Evolutionary conservation across 2,888 invertebrate genomes (phyloP).

Genomic region (Gandaritis pyraliata): DNA sequence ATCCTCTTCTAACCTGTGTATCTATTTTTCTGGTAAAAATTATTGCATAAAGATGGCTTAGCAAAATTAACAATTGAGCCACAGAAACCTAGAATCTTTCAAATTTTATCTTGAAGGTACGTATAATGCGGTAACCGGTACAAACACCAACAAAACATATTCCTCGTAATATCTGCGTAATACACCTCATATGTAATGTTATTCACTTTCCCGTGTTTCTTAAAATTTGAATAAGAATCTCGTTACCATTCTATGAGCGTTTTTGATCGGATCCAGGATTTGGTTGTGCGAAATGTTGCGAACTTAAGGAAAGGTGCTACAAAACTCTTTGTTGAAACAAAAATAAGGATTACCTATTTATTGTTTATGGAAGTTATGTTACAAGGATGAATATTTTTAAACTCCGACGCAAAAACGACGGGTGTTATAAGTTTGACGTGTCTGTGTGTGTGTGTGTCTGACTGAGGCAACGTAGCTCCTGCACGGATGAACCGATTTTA

Average conservation of each 20-base stretch:
- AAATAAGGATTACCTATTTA: no score
- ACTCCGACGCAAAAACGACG: no score
- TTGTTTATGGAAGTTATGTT: no score
- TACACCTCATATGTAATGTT: slow-evolving; percentile 44
- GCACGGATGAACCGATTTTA: no score
- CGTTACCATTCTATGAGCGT: slow-evolving; percentile 59
- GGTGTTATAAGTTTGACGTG: no score
- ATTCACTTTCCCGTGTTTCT: slow-evolving; percentile 66
- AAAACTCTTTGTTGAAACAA: not conserved
- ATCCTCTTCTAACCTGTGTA: no score
- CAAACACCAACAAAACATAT: slow-evolving; percentile 22
- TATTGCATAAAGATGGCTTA: no score
- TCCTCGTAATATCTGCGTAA: slow-evolving; percentile 41
- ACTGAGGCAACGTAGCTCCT: no score
- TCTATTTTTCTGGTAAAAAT: no score
- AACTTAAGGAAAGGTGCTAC: slow-evolving; percentile 39
- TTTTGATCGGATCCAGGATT: slow-evolving; percentile 48
- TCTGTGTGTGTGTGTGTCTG: no score
- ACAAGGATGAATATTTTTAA: no score
- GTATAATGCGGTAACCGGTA: slow-evolving; percentile 21
- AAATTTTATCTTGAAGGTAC: slow-evolving; percentile 3
- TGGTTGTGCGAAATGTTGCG: slow-evolving; percentile 45
- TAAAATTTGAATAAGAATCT: slow-evolving; percentile 65
- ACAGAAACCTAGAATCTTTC: slow-evolving; percentile 6
- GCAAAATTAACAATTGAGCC: no score